Evolutionary conservation across 2,797 vertebrate species (phyloP), one percentile per base, ranked within the genome.

Genomic region (Sciurus carolinensis): DNA sequence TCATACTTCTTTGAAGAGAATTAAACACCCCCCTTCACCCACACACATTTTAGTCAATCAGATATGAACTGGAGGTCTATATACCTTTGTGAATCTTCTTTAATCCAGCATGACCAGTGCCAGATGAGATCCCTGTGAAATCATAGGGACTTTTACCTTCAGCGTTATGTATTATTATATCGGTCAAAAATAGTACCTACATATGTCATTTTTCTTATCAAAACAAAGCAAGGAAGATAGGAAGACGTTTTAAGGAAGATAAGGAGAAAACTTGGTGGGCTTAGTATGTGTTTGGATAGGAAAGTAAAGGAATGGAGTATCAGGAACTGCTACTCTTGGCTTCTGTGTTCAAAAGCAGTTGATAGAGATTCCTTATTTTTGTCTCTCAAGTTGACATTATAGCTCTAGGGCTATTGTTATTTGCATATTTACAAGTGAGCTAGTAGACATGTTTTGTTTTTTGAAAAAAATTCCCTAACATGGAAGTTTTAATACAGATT

Each of bases 91-190:
- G 30, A 5, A 0, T 62, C 30, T 64, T 12, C 24, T 67, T 59
- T 90, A 52, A n/a, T 22, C 3, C 6, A 13, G 6, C 1, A 15
- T 52, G 11, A 50, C 18, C 3, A 5, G 20, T 36, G 39, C 30
- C 59, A 92, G 15, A 5, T 66, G 75, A 71, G 9, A 57, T 50
- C n/a, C 10, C 18, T 47, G 13, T 30, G 64, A 80, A 90, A 33
- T 96, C 81, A n/a, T 30, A 66, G 71, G 39, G n/a, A 73, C 72
- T 90, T 69, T 69, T 44, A 90, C 22, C 44, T 30, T 75, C 20
- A 13, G 3, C 10, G 33, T 79, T 64, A 17, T 4, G 0, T 62
- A 66, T 47, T 59, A 18, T 47, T 87, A 0, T 67, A 6, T 89
- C 54, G 24, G 17, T 79, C 15, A 47, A 66, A 67, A 30, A 22